Percentiles rank a stretch among this genome's conserved stretches.
Conservation (phyloP, 23 tunicate species). For the Ascidia mentula region DNA sequence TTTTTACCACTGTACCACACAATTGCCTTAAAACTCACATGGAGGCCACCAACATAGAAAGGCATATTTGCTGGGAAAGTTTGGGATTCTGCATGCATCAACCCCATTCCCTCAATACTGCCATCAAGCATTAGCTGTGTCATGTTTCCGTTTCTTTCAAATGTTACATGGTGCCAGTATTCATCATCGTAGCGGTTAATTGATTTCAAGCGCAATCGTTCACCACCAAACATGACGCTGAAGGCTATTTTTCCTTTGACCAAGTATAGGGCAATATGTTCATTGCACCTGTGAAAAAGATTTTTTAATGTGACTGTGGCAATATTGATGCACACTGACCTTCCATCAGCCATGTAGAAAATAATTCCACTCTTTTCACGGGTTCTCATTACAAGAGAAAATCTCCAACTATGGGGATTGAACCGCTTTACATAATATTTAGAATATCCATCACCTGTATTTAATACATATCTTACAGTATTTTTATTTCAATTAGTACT, state of each 20-base stretch:
- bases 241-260: constrained; percentile 60
- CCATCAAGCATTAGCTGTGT: constrained; percentile 67
- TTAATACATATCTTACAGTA: no score
- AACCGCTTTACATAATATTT: constrained; percentile 58
- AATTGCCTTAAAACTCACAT: constrained; percentile 50
- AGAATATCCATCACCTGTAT: constrained; percentile 69
- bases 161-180: constrained; percentile 65
- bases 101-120: constrained; percentile 21
- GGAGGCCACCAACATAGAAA: constrained; percentile 78
- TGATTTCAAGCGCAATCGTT: constrained; percentile 41
- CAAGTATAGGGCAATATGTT: constrained; percentile 73
- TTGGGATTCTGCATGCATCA: constrained; percentile 20
- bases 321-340: constrained; percentile 23
- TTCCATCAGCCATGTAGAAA: constrained; percentile 68
- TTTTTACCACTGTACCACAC: background rate
- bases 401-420: constrained; percentile 71
- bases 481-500: no score
- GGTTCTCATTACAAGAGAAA: constrained; percentile 53
- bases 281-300: constrained; percentile 44
- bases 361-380: constrained; percentile 40
- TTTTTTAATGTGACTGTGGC: background rate
- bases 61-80: constrained; percentile 56
- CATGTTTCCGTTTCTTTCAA: constrained; percentile 54
- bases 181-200: constrained; percentile 43
- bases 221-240: constrained; percentile 51